Percentiles rank a stretch among this genome's conserved stretches.
Evolutionary conservation across 1,140 invertebrate species (phyloP).

Genomic region (Heliconius himera): DNA sequence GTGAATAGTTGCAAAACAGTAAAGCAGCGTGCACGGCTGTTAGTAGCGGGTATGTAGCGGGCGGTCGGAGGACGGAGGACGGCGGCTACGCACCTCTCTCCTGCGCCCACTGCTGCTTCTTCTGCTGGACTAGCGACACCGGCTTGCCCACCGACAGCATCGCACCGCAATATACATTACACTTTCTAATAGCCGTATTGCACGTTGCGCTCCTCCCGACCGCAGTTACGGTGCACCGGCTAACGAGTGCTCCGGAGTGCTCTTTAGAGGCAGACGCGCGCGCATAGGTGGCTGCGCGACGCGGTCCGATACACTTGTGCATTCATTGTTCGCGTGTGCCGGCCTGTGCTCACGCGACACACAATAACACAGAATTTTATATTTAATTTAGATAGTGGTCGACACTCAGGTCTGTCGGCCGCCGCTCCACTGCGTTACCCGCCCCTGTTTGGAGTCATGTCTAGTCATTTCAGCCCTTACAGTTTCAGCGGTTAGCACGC

Average conservation of each 20-base stretch:
- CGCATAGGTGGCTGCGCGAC: constrained; percentile 67
- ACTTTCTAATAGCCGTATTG: constrained; percentile 75
- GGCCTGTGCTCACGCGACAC: constrained; percentile 48
- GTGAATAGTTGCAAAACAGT: constrained; percentile 56
- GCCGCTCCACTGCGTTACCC: constrained; percentile 37
- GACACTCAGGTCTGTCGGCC: constrained; percentile 32
- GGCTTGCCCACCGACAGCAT: constrained; percentile 78
- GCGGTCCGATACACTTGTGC: constrained; percentile 70
- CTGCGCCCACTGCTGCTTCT: constrained; percentile 88
- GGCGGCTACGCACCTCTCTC: constrained; percentile 84
- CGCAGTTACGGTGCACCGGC: constrained; percentile 72
- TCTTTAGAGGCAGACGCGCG: constrained; percentile 72
- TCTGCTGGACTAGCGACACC: constrained; percentile 86
- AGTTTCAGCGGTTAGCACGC: constrained; percentile 75
- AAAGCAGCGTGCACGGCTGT: constrained; percentile 25
- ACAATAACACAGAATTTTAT: constrained; percentile 51
- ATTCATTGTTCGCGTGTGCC: constrained; percentile 65
- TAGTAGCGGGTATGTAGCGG: background rate
- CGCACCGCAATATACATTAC: constrained; percentile 72
- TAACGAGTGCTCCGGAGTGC: constrained; percentile 68
- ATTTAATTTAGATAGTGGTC: constrained; percentile 31
- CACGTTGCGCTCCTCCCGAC: constrained; percentile 62
- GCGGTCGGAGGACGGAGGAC: constrained; percentile 14
- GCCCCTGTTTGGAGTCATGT: constrained; percentile 32
- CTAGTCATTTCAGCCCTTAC: constrained; percentile 64